Evolutionary conservation across 2,113 vertebrate species (phyloP).

Genomic region (Mastomys natalensis): DNA sequence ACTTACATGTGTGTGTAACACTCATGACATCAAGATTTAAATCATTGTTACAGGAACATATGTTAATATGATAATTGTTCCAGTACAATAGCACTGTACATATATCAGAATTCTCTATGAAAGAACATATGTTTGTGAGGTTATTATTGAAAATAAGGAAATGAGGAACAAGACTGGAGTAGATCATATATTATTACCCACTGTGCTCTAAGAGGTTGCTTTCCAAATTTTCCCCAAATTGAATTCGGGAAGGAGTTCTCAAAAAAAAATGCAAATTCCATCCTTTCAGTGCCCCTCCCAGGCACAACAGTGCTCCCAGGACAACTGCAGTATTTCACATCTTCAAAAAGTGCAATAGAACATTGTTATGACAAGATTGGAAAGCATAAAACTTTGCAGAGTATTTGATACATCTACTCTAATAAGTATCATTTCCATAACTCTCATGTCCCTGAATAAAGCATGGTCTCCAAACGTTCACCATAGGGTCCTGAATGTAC

Average conservation of each 20-base stretch:
- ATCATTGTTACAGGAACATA: neutral
- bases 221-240: neutral
- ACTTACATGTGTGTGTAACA: neutral
- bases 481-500: neutral
- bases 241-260: neutral
- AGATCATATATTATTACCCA: neutral
- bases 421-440: neutral
- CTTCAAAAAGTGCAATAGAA: neutral
- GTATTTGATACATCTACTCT: neutral
- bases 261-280: neutral
- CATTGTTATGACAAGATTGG: neutral
- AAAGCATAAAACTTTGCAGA: neutral
- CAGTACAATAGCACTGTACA: neutral
- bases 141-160: neutral
- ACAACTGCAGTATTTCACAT: neutral
- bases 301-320: too few relatives aligned
- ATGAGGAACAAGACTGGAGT: too few relatives aligned
- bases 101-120: neutral
- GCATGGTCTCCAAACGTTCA: neutral
- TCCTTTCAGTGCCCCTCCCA: accelerated
- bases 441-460: neutral
- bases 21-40: neutral
- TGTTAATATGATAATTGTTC: neutral
- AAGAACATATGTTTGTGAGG: neutral
- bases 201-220: neutral